Evolutionary conservation across 2,888 invertebrate genomes (phyloP).

Genomic region (Syritta pipiens): DNA sequence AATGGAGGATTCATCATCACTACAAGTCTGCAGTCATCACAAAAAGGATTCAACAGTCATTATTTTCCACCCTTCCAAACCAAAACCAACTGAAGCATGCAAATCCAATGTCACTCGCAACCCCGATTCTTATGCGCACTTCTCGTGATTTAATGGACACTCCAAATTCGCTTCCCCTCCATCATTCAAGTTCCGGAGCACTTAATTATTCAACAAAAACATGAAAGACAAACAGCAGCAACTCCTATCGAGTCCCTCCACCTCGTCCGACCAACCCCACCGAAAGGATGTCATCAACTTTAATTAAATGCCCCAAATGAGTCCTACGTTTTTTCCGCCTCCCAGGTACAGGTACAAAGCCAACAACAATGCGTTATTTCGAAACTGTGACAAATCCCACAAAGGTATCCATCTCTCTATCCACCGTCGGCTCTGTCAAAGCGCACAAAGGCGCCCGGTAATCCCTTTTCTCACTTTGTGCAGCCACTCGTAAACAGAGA

Average conservation of each 20-base stretch:
- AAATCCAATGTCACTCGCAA: too few relatives aligned
- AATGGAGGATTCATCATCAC: too few relatives aligned
- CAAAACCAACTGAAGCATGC: too few relatives aligned
- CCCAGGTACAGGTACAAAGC: background rate
- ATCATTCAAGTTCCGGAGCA: constrained; percentile 9
- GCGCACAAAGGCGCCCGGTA: constrained; percentile 13
- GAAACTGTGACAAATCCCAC: constrained; percentile 12
- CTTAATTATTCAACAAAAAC: constrained; percentile 3
- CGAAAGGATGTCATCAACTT: constrained; percentile 18
- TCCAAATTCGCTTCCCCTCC: too few relatives aligned
- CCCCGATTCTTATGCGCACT: too few relatives aligned
- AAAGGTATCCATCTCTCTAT: background rate
- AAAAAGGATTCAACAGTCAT: too few relatives aligned
- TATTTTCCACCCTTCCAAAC: too few relatives aligned
- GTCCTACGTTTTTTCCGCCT: constrained; percentile 11
- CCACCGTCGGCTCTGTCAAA: constrained; percentile 30
- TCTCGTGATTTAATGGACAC: too few relatives aligned
- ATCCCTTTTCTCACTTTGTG: constrained; percentile 47
- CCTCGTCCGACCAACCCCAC: background rate
- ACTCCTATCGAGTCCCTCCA: too few relatives aligned
- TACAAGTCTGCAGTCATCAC: too few relatives aligned
- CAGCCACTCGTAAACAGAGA: constrained; percentile 36
- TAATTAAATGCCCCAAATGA: constrained; percentile 36
- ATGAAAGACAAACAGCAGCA: background rate
- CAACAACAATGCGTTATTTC: constrained; percentile 23